Evolutionary conservation across 2,113 vertebrate genomes (phyloP).

Genomic region (Crotalus helleri): DNA sequence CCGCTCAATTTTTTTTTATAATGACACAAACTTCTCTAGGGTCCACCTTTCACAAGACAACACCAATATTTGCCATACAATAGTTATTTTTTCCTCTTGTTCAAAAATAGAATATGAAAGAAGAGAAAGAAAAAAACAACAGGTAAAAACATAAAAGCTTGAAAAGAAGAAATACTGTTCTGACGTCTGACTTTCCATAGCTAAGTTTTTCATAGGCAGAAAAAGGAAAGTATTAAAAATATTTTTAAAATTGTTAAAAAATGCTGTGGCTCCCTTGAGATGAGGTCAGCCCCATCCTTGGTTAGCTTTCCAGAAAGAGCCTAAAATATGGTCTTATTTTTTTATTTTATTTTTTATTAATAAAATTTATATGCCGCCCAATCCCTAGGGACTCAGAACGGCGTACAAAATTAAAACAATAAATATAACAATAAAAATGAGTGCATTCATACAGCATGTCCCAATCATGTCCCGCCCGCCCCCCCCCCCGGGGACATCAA

Average conservation of each 20-base stretch:
- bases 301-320: neutral
- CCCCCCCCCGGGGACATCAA: too few species aligned
- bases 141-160: neutral
- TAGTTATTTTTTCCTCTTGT: neutral
- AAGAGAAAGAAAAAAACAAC: slow-evolving; percentile 17
- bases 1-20: slow-evolving; percentile 2
- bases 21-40: neutral
- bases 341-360: too few species aligned
- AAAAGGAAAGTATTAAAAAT: neutral
- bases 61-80: slow-evolving; percentile 13
- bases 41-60: slow-evolving; percentile 10
- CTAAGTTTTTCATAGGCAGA: neutral
- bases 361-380: too few species aligned
- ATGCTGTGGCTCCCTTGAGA: neutral
- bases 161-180: neutral
- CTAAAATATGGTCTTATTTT: neutral
- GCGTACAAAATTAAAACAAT: too few species aligned
- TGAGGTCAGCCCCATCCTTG: neutral
- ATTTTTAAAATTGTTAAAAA: neutral
- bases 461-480: too few species aligned
- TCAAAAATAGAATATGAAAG: slow-evolving; percentile 3
- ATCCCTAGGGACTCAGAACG: too few species aligned
- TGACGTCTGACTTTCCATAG: neutral
- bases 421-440: too few species aligned
- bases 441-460: too few species aligned